Evolutionary conservation across 2,113 vertebrate genomes (phyloP).

Genomic region (Ranitomeya imitator): DNA sequence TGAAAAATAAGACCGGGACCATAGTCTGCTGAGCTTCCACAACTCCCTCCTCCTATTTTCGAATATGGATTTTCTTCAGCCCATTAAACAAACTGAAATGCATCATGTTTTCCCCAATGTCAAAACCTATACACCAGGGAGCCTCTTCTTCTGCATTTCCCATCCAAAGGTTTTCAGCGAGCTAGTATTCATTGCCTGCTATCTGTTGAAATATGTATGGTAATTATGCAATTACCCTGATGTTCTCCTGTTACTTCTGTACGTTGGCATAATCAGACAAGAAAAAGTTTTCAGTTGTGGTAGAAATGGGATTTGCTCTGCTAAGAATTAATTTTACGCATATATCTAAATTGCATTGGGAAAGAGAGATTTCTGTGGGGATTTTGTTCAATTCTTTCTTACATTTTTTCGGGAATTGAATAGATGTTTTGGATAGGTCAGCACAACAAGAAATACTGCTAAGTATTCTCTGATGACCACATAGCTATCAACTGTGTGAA

Average conservation of each 20-base stretch:
- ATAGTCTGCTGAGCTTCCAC: not conserved
- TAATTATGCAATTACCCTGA: conserved; percentile 54
- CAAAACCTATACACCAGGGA: conserved; percentile 39
- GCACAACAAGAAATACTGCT: not conserved
- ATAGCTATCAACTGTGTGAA: not conserved
- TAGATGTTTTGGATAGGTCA: not conserved
- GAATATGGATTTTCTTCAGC: conserved; percentile 49
- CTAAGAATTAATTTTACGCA: conserved; percentile 47
- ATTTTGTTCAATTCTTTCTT: conserved; percentile 19
- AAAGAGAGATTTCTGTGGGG: conserved; percentile 17
- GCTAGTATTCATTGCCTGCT: conserved; percentile 28
- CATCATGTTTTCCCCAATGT: conserved; percentile 44
- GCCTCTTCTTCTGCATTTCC: conserved; percentile 7
- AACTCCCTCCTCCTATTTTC: conserved; percentile 39
- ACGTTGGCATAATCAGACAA: conserved; percentile 44
- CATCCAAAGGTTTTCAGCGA: conserved; percentile 8
- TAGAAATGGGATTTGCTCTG: conserved; percentile 38
- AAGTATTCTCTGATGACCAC: not conserved
- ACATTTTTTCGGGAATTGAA: not conserved
- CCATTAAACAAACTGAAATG: conserved; percentile 51
- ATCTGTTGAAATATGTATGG: conserved; percentile 55
- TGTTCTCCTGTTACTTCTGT: conserved; percentile 48
- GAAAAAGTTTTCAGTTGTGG: conserved; percentile 37
- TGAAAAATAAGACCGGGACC: not conserved
- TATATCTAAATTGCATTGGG: conserved; percentile 1